These are phyloP conservation scores for Hypotaenidia philippensis DNA, from an alignment of 2,797 vertebrate genomes.

Conservation along the genomic window DNA sequence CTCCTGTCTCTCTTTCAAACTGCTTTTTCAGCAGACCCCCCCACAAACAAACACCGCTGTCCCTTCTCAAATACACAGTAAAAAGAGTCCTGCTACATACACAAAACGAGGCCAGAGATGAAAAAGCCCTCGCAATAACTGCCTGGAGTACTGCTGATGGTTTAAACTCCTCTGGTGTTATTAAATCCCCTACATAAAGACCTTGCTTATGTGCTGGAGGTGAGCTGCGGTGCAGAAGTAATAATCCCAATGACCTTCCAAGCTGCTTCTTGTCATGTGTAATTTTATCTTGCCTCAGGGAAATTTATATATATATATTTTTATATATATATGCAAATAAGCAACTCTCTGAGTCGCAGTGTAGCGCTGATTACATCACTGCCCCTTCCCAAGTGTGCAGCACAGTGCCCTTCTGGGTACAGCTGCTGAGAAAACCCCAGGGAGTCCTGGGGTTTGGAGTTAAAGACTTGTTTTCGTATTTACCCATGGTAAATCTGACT, in stretches of 20 bases:
- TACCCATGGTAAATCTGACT: background rate
- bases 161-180: background rate
- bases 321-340: background rate
- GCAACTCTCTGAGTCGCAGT: background rate
- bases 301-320: background rate
- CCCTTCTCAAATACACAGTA: background rate
- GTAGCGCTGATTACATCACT: background rate
- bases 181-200: background rate
- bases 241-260: slow-evolving; percentile 15
- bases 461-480: background rate
- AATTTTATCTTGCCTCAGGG: slow-evolving; percentile 11
- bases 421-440: slow-evolving; percentile 25
- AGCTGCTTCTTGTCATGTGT: slow-evolving; percentile 16
- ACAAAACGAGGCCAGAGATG: background rate
- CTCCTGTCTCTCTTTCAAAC: too few relatives aligned
- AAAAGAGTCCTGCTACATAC: background rate
- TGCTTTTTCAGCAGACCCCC: accelerated
- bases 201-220: background rate
- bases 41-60: background rate
- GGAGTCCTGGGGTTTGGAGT: background rate
- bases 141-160: background rate
- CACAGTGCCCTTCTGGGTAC: background rate
- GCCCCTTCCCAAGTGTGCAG: background rate
- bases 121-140: background rate
- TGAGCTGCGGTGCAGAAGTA: too few relatives aligned